Evolutionary conservation across 2,113 vertebrate genomes (phyloP).

Genomic region (Callospermophilus lateralis): DNA sequence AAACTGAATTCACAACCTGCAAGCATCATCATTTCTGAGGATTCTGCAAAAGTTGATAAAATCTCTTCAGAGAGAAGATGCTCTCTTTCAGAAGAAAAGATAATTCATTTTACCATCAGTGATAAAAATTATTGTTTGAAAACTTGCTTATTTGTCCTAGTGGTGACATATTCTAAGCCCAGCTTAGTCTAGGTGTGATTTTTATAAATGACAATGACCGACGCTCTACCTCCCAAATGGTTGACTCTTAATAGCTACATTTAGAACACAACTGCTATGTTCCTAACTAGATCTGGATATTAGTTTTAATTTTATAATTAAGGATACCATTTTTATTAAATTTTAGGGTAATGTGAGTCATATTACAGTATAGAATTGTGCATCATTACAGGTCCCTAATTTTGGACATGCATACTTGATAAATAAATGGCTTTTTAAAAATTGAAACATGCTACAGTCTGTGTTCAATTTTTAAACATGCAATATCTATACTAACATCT

Average conservation of each 20-base stretch:
- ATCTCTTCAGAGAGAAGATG: constrained; percentile 48
- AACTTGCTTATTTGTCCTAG: not conserved
- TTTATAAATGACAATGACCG: not conserved
- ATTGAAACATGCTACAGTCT: constrained; percentile 86
- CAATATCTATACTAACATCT: constrained; percentile 84
- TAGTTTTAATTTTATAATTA: not conserved
- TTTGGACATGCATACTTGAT: constrained; percentile 85
- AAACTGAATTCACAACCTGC: not conserved
- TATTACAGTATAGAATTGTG: not conserved
- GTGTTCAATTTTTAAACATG: constrained; percentile 87
- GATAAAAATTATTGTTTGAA: not conserved
- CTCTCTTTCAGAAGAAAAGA: constrained; percentile 44
- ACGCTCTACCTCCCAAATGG: not conserved
- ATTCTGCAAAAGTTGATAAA: not conserved
- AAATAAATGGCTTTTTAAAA: constrained; percentile 79
- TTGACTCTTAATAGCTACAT: not conserved
- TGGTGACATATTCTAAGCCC: not conserved
- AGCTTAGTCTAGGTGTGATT: not conserved
- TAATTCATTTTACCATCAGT: not conserved
- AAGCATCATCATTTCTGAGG: not conserved
- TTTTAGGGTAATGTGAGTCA: not conserved
- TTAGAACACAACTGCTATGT: not conserved
- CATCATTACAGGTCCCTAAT: constrained; percentile 57
- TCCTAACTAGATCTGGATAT: not conserved
- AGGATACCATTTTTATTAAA: not conserved